Base-by-base conservation (phyloP, 2,888 invertebrate genomes). In the Himalopsyche japonica region DNA sequence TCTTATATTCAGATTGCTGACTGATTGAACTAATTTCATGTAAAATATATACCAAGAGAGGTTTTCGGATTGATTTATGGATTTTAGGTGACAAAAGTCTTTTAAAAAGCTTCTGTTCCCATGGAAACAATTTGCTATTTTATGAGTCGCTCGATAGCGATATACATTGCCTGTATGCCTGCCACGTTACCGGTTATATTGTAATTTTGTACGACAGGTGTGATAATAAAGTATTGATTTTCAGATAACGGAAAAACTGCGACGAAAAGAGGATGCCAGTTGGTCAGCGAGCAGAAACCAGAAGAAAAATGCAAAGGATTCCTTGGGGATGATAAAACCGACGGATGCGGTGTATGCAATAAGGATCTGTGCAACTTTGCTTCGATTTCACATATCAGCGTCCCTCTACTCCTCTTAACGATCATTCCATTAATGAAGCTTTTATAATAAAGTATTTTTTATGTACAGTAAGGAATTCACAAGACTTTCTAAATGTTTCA, bases 291-390 rank as follows among this genome's bases (percentile, higher is more conserved):
- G 1, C n/a, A 3, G 24, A 48, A 24, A 12, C 37, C 70, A 12
- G 76, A 12, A 7, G n/a, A 78, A 18, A 10, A 27, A 43, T 79
- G 81, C 24, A 20, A 47, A 1, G 47, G n/a, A 3, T 83, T 81
- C 77, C 48, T 80, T 1, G 8, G 30, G 30, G 48, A 80, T 15
- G 78, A 80, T 24, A 12, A 47, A 0, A 30, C 47, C 0, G 48
- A 79, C 6, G 34, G 30, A 18, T 85, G 85, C 80, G 48, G 24
- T 12, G 32, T 79, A 4, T 85, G 85, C 81, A 49, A 70, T 0
- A 48, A 10, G 0, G 77, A 85, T 15, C 24, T 80, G 37, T 85
- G 85, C 76, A 85, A 85, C 32, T 76, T 49, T 27, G 85, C 85
- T 10, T 27, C 27, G 15, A 18, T 79, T 15, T 15, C 82, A 10